Evolutionary conservation across 2,797 vertebrate genomes (phyloP), one percentile per base, ranked within the genome.

Genomic region (Cirrhinus molitorella): DNA sequence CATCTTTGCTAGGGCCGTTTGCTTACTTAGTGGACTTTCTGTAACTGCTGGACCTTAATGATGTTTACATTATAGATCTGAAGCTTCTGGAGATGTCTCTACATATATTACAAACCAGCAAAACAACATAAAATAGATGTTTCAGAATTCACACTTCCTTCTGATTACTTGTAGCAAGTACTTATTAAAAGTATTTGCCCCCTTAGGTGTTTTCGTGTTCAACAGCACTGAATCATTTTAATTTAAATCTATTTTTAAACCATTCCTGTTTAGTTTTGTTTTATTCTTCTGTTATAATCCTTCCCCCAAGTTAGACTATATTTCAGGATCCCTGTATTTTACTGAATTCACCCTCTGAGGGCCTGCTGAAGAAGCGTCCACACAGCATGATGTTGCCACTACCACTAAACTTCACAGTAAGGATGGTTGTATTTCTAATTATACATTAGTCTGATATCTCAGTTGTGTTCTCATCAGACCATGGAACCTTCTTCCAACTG

Each of bases 1-100:
- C 57, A 34, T 57, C 31, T 83, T 49, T 57, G n/a, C 49, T 31
- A 53, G 28, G 34, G 63, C n/a, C 13, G 3, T 70, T 75, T 59
- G 37, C 47, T 55, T 65, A 67, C 49, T 66, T 66, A 55, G 21
- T 65, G 9, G 45, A 66, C 21, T 55, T 31, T 76, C 13, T 83
- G 4, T 59, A 70, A 67, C 13, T 53, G 77, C 4, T 21, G 31
- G 12, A 5, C 21, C 77, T 37, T 67, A 79, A 67, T 37, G 47
- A 79, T 51, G 63, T 53, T 79, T 67, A n/a, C 21, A 31, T 63
- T 57, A 77, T 81, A 43, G 25, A 14, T 34, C 40, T 71, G 10
- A 34, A 61, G 37, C 23, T 34, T 34, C 28, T 23, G 7, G 40
- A 61, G 55, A 45, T n/a, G 12, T 80, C 16, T 19, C 2, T 16